Evolutionary conservation across 2,888 invertebrate genomes (phyloP), one percentile per base, ranked within the genome.

Genomic region (Drosophila longiperda): DNA sequence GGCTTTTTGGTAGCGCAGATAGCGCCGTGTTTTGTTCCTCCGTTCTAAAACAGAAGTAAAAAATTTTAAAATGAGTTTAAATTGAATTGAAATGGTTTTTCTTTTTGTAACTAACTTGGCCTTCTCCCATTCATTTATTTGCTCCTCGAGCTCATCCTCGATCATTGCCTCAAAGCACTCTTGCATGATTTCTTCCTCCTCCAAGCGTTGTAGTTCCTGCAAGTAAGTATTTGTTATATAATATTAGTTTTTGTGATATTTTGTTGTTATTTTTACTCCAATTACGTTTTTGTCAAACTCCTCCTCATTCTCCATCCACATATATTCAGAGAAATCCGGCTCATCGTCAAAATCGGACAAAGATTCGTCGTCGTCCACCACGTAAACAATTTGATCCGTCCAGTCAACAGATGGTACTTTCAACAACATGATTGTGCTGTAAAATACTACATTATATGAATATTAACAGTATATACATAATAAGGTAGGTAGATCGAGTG

Each of bases 221-320:
- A 29, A 34, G 9, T 15, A 26, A 12, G 8, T 2, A 38, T 9
- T 34, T 36, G 20, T 38, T 8, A 17, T 15, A 26, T 29, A 15
- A 15, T 42, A 45, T 53, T 8, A 26, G 4, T 23, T 23, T 23
- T 23, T 15, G 7, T 15, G 2, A 3, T 26, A 26, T 17, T 29
- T 29, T 29, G 1, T 23, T 36, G 17, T 42, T 40, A 11, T 20
- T 2, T 29, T 29, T 29, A 5, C 5, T 29, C 29, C 29, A 5
- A 29, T 29, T 92, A 97, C 98, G 95, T 97, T 96, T 93, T 97
- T 97, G 90, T 98, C 98, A 91, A 98, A 98, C 91, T 98, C 98
- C 89, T 98, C 98, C 90, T 98, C 97, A 89, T 97, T 96, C 91
- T 98, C 98, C 98, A 98, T 98, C 98, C 98, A 98, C 94, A 98